Percentiles rank a stretch among this genome's conserved stretches.
These are phyloP conservation scores for Ochropleura leucogaster DNA, from an alignment of 2,888 invertebrate genomes.

Conservation along the genomic window DNA sequence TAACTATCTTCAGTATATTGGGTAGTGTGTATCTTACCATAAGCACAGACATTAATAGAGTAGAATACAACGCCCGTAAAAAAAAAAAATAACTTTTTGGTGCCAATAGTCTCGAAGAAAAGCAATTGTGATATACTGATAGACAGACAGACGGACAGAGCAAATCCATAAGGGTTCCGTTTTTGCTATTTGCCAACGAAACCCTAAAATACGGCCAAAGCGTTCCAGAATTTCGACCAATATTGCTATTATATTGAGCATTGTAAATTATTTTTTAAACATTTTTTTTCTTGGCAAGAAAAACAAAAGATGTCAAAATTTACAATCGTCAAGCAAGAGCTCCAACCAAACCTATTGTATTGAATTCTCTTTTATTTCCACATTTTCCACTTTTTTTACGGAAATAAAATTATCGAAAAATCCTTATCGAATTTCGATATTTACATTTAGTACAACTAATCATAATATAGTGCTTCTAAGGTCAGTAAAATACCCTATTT, in stretches of 20 bases:
- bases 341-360: not conserved
- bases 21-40: too few species aligned
- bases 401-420: not conserved
- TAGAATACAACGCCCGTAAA: too few species aligned
- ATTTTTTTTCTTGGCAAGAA: not conserved
- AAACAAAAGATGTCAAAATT: not conserved
- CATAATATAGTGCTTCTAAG: not conserved
- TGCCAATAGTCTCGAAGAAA: too few species aligned
- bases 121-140: too few species aligned
- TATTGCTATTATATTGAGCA: not conserved
- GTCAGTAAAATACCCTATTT: slow-evolving; percentile 19
- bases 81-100: too few species aligned
- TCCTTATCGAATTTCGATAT: not conserved
- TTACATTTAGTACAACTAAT: not conserved
- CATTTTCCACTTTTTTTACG: not conserved
- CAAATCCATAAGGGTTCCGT: too few species aligned
- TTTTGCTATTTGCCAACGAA: too few species aligned
- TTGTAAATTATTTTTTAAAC: not conserved
- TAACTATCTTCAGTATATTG: too few species aligned
- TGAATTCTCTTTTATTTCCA: not conserved
- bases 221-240: not conserved
- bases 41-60: too few species aligned
- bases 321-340: not conserved
- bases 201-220: too few species aligned
- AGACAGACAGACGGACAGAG: too few species aligned